phyloP scores from a whole-genome alignment of 1,140 invertebrate genomes.

The Hypothenemus hampei region DNA sequence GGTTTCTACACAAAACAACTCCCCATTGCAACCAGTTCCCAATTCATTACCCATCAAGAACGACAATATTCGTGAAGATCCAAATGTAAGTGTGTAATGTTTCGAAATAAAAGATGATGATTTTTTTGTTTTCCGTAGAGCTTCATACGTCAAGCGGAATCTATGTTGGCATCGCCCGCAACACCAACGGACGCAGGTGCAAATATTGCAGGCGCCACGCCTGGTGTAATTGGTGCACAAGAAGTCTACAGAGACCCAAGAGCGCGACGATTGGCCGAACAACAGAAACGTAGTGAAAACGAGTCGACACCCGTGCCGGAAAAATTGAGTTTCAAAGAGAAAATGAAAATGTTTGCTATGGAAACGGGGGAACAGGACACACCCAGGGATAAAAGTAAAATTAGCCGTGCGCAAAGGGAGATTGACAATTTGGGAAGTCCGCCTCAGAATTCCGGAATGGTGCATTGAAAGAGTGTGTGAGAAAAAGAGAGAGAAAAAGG shows the following conservation, averaged over 20 bases:
- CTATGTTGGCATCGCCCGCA: constrained; percentile 65
- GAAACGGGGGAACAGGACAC: constrained; percentile 83
- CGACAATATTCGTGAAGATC: constrained; percentile 70
- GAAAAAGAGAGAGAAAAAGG: too few species aligned
- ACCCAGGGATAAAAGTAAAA: constrained; percentile 88
- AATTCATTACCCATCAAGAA: constrained; percentile 41
- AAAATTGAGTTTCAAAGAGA: constrained; percentile 89
- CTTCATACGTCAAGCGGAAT: constrained; percentile 76
- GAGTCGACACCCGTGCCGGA: constrained; percentile 69
- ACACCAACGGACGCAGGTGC: constrained; percentile 58
- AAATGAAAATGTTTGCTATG: constrained; percentile 96
- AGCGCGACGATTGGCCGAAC: constrained; percentile 71
- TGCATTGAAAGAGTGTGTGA: too few species aligned
- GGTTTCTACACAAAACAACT: constrained; percentile 32
- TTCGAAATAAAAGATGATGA: not conserved
- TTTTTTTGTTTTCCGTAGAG: constrained; percentile 52
- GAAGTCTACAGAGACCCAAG: constrained; percentile 90
- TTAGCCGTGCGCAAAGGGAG: constrained; percentile 85
- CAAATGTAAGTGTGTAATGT: constrained; percentile 61
- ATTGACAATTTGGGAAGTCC: constrained; percentile 66
- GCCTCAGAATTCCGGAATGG: constrained; percentile 44
- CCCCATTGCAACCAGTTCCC: constrained; percentile 45
- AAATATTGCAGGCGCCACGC: constrained; percentile 57
- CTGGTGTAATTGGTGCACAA: constrained; percentile 90
- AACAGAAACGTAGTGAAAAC: constrained; percentile 63